These are phyloP conservation scores for Sinodicranocentrus sp. DNA, from an alignment of 2,888 invertebrate genomes.

Conservation along the genomic window DNA sequence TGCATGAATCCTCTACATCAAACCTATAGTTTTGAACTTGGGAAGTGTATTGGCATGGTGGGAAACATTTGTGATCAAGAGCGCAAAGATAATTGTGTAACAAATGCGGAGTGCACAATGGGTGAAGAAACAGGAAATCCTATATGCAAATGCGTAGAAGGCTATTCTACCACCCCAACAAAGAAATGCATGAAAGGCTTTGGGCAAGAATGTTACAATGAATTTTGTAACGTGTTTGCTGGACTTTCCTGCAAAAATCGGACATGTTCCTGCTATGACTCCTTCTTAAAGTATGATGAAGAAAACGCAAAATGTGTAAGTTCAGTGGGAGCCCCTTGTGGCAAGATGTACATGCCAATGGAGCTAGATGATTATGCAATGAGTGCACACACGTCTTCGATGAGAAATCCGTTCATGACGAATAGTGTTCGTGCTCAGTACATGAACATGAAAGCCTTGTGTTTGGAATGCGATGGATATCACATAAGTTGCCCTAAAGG, in stretches of 20 bases:
- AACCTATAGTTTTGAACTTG: constrained; percentile 52
- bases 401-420: constrained; percentile 28
- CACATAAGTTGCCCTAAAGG: constrained; percentile 50
- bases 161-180: constrained; percentile 56
- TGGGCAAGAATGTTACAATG: constrained; percentile 54
- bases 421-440: constrained; percentile 41
- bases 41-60: constrained; percentile 57
- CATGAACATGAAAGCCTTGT: constrained; percentile 55
- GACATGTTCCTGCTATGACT: constrained; percentile 60
- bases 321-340: constrained; percentile 57
- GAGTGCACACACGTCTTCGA: constrained; percentile 16
- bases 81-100: constrained; percentile 32
- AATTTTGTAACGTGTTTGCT: constrained; percentile 64
- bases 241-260: constrained; percentile 57
- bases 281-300: constrained; percentile 60
- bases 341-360: constrained; percentile 58
- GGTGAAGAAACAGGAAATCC: background rate
- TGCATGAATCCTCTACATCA: constrained; percentile 64
- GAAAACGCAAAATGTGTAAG: constrained; percentile 30
- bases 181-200: constrained; percentile 62
- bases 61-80: constrained; percentile 58
- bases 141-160: constrained; percentile 34
- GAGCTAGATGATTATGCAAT: constrained; percentile 53
- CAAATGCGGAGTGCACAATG: constrained; percentile 45
- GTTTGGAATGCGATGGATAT: constrained; percentile 60